Evolutionary conservation across 2,797 vertebrate species (phyloP).

Genomic region (Melanotaenia pygmaea): DNA sequence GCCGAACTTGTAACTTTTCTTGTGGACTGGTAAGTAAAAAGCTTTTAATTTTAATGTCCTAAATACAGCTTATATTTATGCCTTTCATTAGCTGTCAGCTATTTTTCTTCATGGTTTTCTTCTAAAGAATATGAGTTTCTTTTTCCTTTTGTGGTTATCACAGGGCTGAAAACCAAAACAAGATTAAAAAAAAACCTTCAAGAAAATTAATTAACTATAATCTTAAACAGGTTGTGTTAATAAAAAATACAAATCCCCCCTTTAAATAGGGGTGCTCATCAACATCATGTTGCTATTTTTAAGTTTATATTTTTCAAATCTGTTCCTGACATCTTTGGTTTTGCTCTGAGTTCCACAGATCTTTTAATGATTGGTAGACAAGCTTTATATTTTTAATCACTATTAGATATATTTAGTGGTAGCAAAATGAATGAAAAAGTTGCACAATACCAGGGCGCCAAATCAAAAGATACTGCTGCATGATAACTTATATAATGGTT

Average conservation of each 20-base stretch:
- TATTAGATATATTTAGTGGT: background rate
- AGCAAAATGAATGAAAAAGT: background rate
- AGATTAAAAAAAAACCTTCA: too few species aligned
- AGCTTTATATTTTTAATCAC: background rate
- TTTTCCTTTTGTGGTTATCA: too few species aligned
- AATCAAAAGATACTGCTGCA: background rate
- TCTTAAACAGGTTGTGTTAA: background rate
- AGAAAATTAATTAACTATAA: background rate
- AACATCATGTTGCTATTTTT: background rate
- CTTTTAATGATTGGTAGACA: background rate
- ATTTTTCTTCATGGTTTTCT: too few species aligned
- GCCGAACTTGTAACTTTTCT: background rate
- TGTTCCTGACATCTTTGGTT: background rate
- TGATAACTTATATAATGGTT: background rate
- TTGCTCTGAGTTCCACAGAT: background rate
- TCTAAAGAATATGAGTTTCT: too few species aligned
- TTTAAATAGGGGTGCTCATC: background rate
- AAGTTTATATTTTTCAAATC: too few species aligned
- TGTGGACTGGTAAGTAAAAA: background rate
- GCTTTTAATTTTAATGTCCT: background rate
- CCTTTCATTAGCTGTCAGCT: too few species aligned
- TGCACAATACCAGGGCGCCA: background rate
- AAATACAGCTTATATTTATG: background rate
- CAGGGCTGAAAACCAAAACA: too few species aligned
- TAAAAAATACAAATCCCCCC: background rate